These are phyloP conservation scores for Bostrychus sinensis DNA, from an alignment of 2,113 vertebrate genomes.

Conservation along the genomic window DNA sequence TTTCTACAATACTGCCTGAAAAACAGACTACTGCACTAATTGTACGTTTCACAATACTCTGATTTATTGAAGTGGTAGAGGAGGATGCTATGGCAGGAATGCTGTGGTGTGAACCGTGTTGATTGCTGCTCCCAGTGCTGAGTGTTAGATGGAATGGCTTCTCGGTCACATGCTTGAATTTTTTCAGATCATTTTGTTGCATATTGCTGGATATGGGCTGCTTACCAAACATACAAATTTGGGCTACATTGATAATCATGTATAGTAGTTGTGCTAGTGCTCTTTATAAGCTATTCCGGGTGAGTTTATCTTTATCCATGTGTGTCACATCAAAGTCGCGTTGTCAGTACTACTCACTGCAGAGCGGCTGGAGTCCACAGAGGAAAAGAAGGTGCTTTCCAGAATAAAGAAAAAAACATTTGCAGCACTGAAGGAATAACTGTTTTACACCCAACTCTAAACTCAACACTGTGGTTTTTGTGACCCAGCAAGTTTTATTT, in stretches of 20 bases:
- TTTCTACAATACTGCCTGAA: too few relatives aligned
- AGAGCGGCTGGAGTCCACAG: constrained; percentile 17
- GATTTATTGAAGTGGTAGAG: constrained; percentile 55
- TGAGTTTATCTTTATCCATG: constrained; percentile 51
- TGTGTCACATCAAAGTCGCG: constrained; percentile 50
- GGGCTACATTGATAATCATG: constrained; percentile 35
- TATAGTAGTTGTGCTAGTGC: constrained; percentile 26
- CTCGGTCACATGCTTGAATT: constrained; percentile 57
- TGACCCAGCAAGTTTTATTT: constrained; percentile 35
- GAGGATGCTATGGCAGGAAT: constrained; percentile 77
- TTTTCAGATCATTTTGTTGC: constrained; percentile 53
- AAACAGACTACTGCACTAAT: background rate
- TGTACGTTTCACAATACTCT: background rate
- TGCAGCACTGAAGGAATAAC: constrained; percentile 18
- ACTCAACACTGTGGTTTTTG: constrained; percentile 41
- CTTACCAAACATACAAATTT: constrained; percentile 43
- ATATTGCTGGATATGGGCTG: constrained; percentile 26
- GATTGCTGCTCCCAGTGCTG: constrained; percentile 63
- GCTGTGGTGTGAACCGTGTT: constrained; percentile 70
- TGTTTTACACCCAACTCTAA: constrained; percentile 24
- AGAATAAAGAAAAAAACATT: constrained; percentile 21
- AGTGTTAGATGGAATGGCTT: constrained; percentile 61
- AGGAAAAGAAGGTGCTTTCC: constrained; percentile 55
- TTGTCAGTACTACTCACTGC: constrained; percentile 42
- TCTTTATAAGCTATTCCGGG: constrained; percentile 55